Conservation (phyloP, 1,140 invertebrate species). For the Brachionus koreanus region DNA sequence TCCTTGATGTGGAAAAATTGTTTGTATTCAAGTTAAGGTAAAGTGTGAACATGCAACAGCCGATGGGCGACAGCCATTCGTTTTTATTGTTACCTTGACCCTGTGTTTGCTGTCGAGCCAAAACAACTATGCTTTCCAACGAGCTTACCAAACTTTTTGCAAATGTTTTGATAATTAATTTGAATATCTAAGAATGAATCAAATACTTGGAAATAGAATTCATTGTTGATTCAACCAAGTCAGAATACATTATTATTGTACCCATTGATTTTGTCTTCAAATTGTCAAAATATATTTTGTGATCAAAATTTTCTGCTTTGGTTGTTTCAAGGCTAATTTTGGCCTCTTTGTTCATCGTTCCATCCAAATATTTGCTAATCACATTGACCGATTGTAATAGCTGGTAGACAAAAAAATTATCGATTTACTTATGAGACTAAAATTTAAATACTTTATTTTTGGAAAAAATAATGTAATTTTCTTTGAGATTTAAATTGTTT, state of each 20-base stretch:
- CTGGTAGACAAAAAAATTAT: not conserved
- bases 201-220: conserved; percentile 7
- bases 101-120: conserved; percentile 11
- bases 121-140: not conserved
- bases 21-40: not conserved
- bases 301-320: not conserved
- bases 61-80: conserved; percentile 35
- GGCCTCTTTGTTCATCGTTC: conserved; percentile 10
- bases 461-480: conserved; percentile 11
- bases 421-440: not conserved
- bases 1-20: not conserved
- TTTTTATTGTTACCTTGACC: conserved; percentile 40
- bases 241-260: conserved; percentile 22
- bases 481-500: not conserved
- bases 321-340: not conserved
- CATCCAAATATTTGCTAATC: conserved; percentile 28
- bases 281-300: conserved; percentile 35
- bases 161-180: not conserved
- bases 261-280: conserved; percentile 29
- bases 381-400: conserved; percentile 32
- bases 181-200: not conserved
- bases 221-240: conserved; percentile 41
- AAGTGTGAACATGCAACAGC: conserved; percentile 33
- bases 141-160: not conserved
- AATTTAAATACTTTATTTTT: conserved; percentile 27